phyloP scores from a whole-genome alignment of 2,888 invertebrate genomes.

The Drosophila neoperkinsi region DNA sequence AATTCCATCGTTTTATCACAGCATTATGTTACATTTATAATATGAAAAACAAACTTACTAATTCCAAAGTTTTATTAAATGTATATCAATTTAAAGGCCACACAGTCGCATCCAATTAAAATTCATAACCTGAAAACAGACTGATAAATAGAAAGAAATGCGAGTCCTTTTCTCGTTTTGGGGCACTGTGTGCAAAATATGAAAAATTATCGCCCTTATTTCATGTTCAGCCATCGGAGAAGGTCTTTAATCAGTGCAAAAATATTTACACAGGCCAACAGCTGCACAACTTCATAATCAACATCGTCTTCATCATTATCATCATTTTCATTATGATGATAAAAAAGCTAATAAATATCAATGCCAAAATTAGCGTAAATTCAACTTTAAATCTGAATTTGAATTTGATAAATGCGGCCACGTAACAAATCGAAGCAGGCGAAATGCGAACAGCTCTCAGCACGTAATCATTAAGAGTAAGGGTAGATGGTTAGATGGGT shows the following conservation, averaged over 20 bases:
- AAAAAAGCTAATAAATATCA: slow-evolving; percentile 57
- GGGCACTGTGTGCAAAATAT: slow-evolving; percentile 2
- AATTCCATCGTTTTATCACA: background rate
- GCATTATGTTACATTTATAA: background rate
- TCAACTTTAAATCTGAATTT: slow-evolving; percentile 45
- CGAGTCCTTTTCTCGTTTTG: slow-evolving; percentile 2
- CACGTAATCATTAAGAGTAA: slow-evolving; percentile 31
- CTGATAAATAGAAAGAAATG: slow-evolving; percentile 29
- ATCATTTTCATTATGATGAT: slow-evolving; percentile 4
- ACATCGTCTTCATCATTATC: background rate
- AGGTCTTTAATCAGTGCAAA: slow-evolving; percentile 54
- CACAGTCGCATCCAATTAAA: slow-evolving; percentile 33
- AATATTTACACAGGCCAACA: slow-evolving; percentile 54
- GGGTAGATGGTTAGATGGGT: background rate
- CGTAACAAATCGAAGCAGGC: slow-evolving; percentile 42
- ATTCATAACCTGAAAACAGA: slow-evolving; percentile 20
- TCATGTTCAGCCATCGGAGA: slow-evolving; percentile 38
- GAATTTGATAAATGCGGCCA: slow-evolving; percentile 59
- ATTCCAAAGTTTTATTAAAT: slow-evolving; percentile 9
- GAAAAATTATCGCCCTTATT: slow-evolving; percentile 44
- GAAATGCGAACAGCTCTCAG: slow-evolving; percentile 15
- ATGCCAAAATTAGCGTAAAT: slow-evolving; percentile 53
- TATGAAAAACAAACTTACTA: slow-evolving; percentile 4
- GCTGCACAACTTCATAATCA: slow-evolving; percentile 1
- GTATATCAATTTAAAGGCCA: slow-evolving; percentile 4